Evolutionary conservation across 2,113 vertebrate species (phyloP).

Genomic region (Coryphaenoides rupestris): DNA sequence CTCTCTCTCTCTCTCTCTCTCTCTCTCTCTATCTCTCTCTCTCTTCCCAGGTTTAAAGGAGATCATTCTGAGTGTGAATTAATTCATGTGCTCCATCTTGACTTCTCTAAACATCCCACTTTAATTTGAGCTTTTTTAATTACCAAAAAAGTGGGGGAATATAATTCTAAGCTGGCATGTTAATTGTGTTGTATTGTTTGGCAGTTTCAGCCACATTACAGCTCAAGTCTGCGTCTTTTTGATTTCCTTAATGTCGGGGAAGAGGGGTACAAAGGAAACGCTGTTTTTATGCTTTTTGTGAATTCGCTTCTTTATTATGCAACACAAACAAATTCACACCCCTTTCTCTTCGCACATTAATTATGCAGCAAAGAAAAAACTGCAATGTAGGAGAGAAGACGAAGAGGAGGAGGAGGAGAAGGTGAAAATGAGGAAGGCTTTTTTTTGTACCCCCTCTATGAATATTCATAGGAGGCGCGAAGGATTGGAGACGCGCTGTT

Average conservation of each 20-base stretch:
- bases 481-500: no score
- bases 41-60: background rate
- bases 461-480: constrained; percentile 81
- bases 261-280: constrained; percentile 40
- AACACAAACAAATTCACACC: constrained; percentile 77
- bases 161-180: no score
- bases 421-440: constrained; percentile 78
- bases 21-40: background rate
- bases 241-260: constrained; percentile 27
- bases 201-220: constrained; percentile 12
- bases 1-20: background rate
- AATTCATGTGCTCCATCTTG: no score
- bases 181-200: background rate
- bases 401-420: constrained; percentile 55
- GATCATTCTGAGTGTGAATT: no score
- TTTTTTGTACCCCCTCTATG: constrained; percentile 54
- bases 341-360: constrained; percentile 73
- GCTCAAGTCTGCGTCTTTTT: constrained; percentile 8
- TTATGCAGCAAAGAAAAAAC: constrained; percentile 78
- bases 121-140: background rate
- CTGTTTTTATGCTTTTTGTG: no score
- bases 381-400: constrained; percentile 63
- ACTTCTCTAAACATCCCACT: no score
- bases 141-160: no score
- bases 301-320: constrained; percentile 57